Percentiles rank a stretch among this genome's conserved stretches.
phyloP scores from a whole-genome alignment of 1,140 invertebrate species.

The Saxidomus purpurata region DNA sequence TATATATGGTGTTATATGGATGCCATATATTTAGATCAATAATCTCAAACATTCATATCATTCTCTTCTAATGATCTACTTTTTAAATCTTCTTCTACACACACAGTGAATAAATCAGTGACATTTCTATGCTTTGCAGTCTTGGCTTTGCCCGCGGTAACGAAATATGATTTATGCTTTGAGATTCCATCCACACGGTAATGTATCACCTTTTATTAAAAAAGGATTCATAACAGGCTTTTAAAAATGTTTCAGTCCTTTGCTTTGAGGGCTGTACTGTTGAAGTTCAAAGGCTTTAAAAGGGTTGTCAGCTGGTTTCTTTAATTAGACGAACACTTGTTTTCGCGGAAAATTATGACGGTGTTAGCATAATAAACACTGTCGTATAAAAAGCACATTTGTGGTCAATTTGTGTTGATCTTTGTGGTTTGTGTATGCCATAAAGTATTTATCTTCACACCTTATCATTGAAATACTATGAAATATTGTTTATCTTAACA shows the following conservation, averaged over 20 bases:
- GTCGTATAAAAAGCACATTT: background rate
- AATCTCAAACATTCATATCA: no score
- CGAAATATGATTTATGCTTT: background rate
- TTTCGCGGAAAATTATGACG: background rate
- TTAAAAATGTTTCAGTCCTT: background rate
- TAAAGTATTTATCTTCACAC: slow-evolving; percentile 12
- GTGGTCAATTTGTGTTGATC: slow-evolving; percentile 39
- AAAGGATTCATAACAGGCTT: background rate
- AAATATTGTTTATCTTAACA: slow-evolving; percentile 35
- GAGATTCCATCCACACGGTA: background rate
- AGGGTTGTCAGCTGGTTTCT: background rate
- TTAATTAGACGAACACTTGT: background rate
- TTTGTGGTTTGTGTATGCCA: background rate
- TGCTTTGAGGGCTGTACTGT: background rate
- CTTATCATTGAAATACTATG: slow-evolving; percentile 16
- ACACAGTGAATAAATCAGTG: no score
- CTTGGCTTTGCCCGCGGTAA: no score
- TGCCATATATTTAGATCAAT: no score
- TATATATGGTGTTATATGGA: no score
- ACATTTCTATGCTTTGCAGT: no score
- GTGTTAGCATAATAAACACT: slow-evolving; percentile 2
- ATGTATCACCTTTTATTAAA: background rate
- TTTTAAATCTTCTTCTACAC: no score
- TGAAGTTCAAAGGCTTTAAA: background rate
- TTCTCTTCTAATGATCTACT: no score